These are phyloP conservation scores for Cylas formicarius DNA, from an alignment of 1,140 invertebrate genomes.

Conservation along the genomic window DNA sequence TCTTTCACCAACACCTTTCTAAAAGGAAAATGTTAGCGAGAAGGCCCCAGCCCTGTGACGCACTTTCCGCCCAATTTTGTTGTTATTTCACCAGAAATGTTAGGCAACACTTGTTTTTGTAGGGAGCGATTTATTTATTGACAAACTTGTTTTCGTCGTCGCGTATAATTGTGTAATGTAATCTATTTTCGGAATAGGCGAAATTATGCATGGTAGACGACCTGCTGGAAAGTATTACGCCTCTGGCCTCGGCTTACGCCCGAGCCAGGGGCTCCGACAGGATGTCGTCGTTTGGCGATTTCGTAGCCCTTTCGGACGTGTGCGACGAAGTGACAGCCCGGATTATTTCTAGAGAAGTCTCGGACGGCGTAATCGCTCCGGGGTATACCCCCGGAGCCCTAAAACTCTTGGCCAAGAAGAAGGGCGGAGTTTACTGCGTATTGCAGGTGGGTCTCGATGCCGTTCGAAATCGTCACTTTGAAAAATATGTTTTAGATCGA, in stretches of 20 bases:
- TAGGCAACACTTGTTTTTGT: too few relatives aligned
- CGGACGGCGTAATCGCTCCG: conserved; percentile 95
- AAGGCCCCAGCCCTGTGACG: too few relatives aligned
- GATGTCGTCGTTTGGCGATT: conserved; percentile 99
- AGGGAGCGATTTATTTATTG: too few relatives aligned
- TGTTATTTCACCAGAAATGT: too few relatives aligned
- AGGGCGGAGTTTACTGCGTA: conserved; percentile 88
- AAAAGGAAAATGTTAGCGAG: too few relatives aligned
- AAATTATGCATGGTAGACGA: conserved; percentile 93
- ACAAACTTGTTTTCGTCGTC: too few relatives aligned
- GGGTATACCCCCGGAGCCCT: conserved; percentile 80
- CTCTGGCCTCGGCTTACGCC: conserved; percentile 90
- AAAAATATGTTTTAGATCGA: conserved; percentile 65
- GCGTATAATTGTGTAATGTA: too few relatives aligned
- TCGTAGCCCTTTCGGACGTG: conserved; percentile 85
- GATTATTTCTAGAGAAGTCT: conserved; percentile 75
- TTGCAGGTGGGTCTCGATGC: conserved; percentile 51
- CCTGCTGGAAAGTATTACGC: conserved; percentile 64
- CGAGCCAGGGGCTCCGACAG: conserved; percentile 93
- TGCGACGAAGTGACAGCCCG: conserved; percentile 83
- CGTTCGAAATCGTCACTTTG: neutral
- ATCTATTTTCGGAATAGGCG: too few relatives aligned
- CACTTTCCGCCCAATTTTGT: too few relatives aligned
- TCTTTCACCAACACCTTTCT: too few relatives aligned
- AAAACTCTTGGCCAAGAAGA: conserved; percentile 89